Conservation (phyloP, 1,140 invertebrate species). For the Calephelis nemesis region DNA sequence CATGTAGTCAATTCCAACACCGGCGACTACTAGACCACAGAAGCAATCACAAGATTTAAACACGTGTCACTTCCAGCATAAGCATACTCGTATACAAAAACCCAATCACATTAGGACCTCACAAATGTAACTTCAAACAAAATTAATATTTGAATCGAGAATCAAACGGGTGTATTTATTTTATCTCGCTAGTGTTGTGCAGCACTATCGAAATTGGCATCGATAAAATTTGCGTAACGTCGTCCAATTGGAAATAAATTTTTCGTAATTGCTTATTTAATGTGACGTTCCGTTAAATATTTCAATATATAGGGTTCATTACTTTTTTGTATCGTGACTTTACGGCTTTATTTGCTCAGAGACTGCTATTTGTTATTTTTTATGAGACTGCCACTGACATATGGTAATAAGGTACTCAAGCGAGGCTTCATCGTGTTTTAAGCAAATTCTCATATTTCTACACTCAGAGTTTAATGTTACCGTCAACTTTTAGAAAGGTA, state of each 20-base stretch:
- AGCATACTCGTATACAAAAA: not conserved
- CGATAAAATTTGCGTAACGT: slow-evolving; percentile 68
- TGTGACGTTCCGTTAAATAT: slow-evolving; percentile 44
- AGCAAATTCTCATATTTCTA: slow-evolving; percentile 50
- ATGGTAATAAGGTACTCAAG: slow-evolving; percentile 47
- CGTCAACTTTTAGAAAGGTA: no score
- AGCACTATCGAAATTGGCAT: slow-evolving; percentile 72
- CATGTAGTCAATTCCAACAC: no score
- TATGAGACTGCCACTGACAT: slow-evolving; percentile 44
- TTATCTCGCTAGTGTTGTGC: slow-evolving; percentile 54
- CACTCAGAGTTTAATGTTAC: not conserved
- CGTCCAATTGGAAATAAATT: slow-evolving; percentile 59
- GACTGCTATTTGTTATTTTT: slow-evolving; percentile 35
- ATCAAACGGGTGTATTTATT: slow-evolving; percentile 55
- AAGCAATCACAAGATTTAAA: no score
- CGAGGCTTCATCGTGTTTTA: slow-evolving; percentile 38
- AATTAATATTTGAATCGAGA: slow-evolving; percentile 27
- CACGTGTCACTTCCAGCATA: not conserved
- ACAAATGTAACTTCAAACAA: slow-evolving; percentile 11
- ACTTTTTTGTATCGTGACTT: slow-evolving; percentile 26
- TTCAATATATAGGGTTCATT: slow-evolving; percentile 28
- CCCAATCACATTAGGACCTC: slow-evolving; percentile 17
- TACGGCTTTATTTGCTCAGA: slow-evolving; percentile 24
- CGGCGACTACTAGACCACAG: no score
- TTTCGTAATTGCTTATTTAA: slow-evolving; percentile 61